Base-by-base conservation (phyloP, 2,113 vertebrate genomes). In the Forbesichthys agassizii region DNA sequence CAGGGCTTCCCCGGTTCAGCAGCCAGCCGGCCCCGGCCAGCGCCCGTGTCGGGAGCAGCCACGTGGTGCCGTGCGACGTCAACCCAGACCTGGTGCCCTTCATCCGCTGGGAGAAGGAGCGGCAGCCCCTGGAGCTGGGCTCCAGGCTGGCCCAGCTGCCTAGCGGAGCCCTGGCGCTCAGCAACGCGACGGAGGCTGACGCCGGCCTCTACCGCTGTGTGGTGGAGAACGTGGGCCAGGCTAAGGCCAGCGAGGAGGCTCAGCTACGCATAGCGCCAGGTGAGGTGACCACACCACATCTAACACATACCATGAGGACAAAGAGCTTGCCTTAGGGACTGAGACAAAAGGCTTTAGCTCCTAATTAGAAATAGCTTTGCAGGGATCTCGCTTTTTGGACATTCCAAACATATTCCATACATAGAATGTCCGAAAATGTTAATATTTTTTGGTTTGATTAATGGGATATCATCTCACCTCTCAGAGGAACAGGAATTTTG, bases 241-340 rank as follows among this genome's bases (percentile, higher is more conserved):
- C 92, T 12, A 99, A 98, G 82, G 90, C 91, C 79, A 98, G 96
- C 5, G 97, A 98, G 0, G 97, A 99, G 81, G 96, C 93, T 0
- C 92, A 94, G 86, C 91, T 99, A 55, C 92, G 86, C 66, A 74
- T 96, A 11, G 85, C 95, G 59, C 84, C 94, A 93, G 97, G 97
- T 99, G 27, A 27, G 27, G 2, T 27, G 27, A 94, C 75, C 14
- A 11, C 11, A 14, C 12, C 12, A 9, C 18, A 58, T 11, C 9
- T 11, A 52, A 12, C 49, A 42, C 7, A 5, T 8, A 6, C 36
- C 36, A 42, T 27, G 27, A 27, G 2, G 27, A 27, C 27, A 27
- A 27, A 2, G 27, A 27, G 27, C 27, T 27, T 27, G 27, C 27
- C 27, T 27, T 27, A 27, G 27, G 27, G 27, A 42, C 36, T 5